Evolutionary conservation across 2,888 invertebrate species (phyloP).

Genomic region (Drosophila seclusa): DNA sequence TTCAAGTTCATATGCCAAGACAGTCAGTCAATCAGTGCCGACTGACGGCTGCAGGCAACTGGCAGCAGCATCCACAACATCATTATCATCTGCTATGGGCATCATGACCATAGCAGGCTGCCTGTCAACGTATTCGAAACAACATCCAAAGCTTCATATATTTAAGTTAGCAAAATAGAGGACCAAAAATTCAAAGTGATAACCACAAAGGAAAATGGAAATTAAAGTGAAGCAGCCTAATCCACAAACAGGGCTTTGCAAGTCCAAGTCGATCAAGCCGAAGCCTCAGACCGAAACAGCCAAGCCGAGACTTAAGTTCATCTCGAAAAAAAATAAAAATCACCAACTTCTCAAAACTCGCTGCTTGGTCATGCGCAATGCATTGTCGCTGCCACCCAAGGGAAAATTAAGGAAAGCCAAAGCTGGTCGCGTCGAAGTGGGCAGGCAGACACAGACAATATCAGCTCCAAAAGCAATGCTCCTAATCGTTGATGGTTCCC

Average conservation of each 20-base stretch:
- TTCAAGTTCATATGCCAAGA: slow-evolving; percentile 54
- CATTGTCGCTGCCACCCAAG: background rate
- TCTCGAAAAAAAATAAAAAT: background rate
- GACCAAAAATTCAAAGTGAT: slow-evolving; percentile 35
- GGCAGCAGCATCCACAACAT: background rate
- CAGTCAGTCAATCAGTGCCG: slow-evolving; percentile 24
- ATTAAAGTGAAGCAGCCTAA: slow-evolving; percentile 8
- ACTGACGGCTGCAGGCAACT: slow-evolving; percentile 26
- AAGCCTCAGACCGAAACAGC: background rate
- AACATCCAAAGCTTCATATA: slow-evolving; percentile 4
- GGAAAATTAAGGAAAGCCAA: background rate
- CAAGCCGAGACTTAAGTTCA: background rate
- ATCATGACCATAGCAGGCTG: slow-evolving; percentile 34
- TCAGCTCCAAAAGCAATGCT: background rate
- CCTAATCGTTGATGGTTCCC: background rate
- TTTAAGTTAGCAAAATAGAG: slow-evolving; percentile 24
- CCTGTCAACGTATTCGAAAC: slow-evolving; percentile 8
- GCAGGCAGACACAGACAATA: background rate
- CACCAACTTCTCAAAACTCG: background rate
- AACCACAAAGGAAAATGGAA: slow-evolving; percentile 30
- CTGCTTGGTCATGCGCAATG: background rate
- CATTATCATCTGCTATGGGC: slow-evolving; percentile 1
- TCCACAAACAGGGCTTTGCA: background rate
- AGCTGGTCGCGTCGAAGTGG: background rate
- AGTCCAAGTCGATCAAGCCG: background rate